These are phyloP conservation scores for Sarotherodon lohbergeri DNA, from an alignment of 2,113 vertebrate genomes.

Conservation along the genomic window DNA sequence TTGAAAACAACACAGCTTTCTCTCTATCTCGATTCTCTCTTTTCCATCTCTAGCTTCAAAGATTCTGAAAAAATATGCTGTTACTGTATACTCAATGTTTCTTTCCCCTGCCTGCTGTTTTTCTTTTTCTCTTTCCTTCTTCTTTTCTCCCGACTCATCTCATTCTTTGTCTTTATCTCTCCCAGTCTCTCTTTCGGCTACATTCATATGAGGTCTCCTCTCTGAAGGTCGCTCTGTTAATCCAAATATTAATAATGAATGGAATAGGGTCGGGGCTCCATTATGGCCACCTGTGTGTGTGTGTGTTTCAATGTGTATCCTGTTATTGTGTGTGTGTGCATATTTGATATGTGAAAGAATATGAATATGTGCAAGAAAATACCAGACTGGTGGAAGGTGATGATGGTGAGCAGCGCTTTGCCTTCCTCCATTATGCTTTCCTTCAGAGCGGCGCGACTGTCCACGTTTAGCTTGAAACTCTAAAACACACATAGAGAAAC, in stretches of 20 bases:
- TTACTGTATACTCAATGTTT: neutral
- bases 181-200: constrained; percentile 13
- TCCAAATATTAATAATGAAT: constrained; percentile 99
- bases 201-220: constrained; percentile 37
- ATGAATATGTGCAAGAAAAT: constrained; percentile 3
- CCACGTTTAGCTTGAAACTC: constrained; percentile 95
- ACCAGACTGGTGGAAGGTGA: constrained; percentile 97
- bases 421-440: constrained; percentile 92
- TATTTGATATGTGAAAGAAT: neutral
- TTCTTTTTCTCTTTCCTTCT: neutral
- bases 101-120: neutral
- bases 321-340: neutral
- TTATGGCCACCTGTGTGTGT: constrained; percentile 67
- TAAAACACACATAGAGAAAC: constrained; percentile 50
- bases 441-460: constrained; percentile 85
- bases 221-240: constrained; percentile 98
- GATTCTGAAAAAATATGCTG: neutral
- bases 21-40: neutral
- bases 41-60: neutral
- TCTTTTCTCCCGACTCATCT: neutral
- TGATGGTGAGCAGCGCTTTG: constrained; percentile 84
- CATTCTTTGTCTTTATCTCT: constrained; percentile 6
- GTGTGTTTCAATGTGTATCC: constrained; percentile 35
- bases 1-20: neutral
- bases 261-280: constrained; percentile 72